A percentile compares a stretch with the other conserved stretches of the same genome.
Conservation (phyloP, 2,888 invertebrate species). For the Drosophila mercatorum region DNA sequence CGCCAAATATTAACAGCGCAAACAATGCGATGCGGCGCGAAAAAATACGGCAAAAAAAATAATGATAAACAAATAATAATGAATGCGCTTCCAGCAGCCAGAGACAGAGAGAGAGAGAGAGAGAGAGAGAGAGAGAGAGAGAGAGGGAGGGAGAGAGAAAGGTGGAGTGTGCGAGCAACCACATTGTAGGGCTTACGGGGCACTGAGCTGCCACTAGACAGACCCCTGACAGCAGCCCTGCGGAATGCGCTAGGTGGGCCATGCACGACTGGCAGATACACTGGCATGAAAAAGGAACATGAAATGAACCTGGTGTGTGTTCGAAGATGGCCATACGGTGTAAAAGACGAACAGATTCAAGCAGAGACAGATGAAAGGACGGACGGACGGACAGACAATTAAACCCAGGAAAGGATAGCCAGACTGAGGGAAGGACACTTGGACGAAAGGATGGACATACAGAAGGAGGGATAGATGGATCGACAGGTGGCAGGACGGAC, state of each 20-base stretch:
- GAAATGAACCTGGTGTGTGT: no score
- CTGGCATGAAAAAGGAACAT: background rate
- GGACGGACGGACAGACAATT: background rate
- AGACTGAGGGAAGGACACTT: no score
- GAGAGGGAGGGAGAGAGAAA: background rate
- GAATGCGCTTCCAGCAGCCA: constrained; percentile 22
- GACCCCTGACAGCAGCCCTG: background rate
- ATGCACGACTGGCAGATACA: constrained; percentile 1
- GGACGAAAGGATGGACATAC: no score
- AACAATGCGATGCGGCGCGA: constrained; percentile 62
- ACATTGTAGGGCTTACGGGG: background rate
- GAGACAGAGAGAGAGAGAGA: background rate
- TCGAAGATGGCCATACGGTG: background rate
- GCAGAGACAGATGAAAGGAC: background rate
- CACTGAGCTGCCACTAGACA: background rate
- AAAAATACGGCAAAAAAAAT: constrained; percentile 40
- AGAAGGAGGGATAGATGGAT: no score
- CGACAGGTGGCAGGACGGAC: no score
- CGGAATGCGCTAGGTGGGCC: background rate
- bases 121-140: background rate
- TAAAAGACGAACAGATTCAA: background rate
- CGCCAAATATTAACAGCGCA: constrained; percentile 77
- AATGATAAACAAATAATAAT: constrained; percentile 38
- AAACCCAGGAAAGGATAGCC: no score
- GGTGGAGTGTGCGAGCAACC: background rate